Conservation (phyloP, 2,113 vertebrate genomes). For the Phylloscopus whistleri region DNA sequence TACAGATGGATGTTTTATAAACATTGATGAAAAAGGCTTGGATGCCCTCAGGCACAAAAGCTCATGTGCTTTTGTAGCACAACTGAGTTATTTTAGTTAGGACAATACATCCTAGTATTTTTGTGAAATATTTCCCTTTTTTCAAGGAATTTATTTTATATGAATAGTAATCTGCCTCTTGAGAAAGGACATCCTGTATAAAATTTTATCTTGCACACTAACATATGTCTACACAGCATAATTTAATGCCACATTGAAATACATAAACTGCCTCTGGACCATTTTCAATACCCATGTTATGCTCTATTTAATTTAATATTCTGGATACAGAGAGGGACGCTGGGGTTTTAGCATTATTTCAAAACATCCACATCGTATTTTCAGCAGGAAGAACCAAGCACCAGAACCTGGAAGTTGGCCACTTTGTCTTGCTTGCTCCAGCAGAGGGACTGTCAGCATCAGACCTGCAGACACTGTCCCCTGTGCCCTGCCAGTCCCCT, state of each 20-base stretch:
- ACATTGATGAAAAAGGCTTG: background rate
- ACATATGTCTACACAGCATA: background rate
- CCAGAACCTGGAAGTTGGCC: too few relatives aligned
- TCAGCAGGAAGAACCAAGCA: background rate
- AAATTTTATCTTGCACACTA: background rate
- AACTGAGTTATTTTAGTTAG: background rate
- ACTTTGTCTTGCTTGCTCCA: background rate
- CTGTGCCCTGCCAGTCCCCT: background rate
- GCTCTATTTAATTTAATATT: background rate
- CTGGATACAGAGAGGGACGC: background rate
- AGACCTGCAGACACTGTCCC: too few relatives aligned
- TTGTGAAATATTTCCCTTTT: background rate
- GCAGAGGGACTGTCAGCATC: background rate
- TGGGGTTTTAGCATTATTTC: background rate
- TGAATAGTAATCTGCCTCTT: background rate
- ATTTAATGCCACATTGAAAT: background rate
- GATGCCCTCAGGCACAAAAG: background rate
- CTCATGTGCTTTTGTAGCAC: background rate
- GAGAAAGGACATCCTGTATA: background rate
- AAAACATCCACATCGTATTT: background rate
- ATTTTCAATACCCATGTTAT: background rate
- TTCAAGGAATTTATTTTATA: background rate
- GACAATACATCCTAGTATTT: background rate
- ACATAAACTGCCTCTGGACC: background rate
- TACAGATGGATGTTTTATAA: background rate